These are phyloP conservation scores for Macaria notata DNA, from an alignment of 2,888 invertebrate species.

Conservation along the genomic window DNA sequence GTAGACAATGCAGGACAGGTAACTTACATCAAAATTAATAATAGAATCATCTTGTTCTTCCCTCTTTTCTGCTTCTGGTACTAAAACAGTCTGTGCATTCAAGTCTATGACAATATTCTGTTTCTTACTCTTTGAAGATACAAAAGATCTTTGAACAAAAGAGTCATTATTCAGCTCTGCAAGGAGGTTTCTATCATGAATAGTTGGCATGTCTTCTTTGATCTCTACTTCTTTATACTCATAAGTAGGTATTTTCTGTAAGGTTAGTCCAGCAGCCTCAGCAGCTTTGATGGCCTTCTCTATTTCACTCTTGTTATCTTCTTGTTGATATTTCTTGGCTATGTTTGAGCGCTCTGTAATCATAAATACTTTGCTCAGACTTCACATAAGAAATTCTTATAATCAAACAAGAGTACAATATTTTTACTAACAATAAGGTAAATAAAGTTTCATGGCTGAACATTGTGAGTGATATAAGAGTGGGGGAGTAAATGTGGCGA, in stretches of 20 bases:
- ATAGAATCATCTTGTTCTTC: slow-evolving; percentile 81
- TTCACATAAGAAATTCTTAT: no score
- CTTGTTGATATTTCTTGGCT: slow-evolving; percentile 50
- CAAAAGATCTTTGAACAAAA: slow-evolving; percentile 84
- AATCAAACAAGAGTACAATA: no score
- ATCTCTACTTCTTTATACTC: slow-evolving; percentile 73
- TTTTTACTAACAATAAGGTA: no score
- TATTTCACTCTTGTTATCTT: slow-evolving; percentile 72
- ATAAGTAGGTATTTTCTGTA: slow-evolving; percentile 77
- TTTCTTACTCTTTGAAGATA: slow-evolving; percentile 83
- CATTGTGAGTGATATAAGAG: no score
- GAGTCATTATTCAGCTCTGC: slow-evolving; percentile 87
- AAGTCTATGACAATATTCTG: slow-evolving; percentile 89
- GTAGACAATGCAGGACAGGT: not conserved
- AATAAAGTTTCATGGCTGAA: no score
- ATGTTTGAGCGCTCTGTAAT: slow-evolving; percentile 52
- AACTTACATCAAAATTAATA: slow-evolving; percentile 85
- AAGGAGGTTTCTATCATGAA: slow-evolving; percentile 82
- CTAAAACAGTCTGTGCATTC: slow-evolving; percentile 86
- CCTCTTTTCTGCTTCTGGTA: slow-evolving; percentile 81
- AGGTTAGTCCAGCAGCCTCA: slow-evolving; percentile 73
- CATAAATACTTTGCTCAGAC: not conserved
- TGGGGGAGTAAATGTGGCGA: not conserved
- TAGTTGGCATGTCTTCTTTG: slow-evolving; percentile 78
- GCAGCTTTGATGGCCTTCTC: slow-evolving; percentile 77